A percentile compares a stretch with the other conserved stretches of the same genome.
These are phyloP conservation scores for Zhuqinia jingwanae DNA, from an alignment of 2,888 invertebrate species.

Conservation along the genomic window DNA sequence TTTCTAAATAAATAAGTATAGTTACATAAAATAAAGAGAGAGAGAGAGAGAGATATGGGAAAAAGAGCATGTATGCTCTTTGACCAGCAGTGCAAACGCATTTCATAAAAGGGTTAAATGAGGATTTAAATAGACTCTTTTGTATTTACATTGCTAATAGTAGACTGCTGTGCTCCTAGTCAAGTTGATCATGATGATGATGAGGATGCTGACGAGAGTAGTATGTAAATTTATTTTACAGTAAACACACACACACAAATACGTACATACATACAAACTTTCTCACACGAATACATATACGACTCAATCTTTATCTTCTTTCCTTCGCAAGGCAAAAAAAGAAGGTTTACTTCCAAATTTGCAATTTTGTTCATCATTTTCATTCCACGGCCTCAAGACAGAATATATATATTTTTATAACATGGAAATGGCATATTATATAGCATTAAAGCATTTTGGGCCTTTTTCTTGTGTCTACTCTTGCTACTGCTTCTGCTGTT, in stretches of 20 bases:
- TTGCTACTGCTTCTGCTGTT: no score
- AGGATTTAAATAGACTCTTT: conserved; percentile 11
- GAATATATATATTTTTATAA: no score
- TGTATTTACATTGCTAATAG: conserved; percentile 22
- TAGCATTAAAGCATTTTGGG: no score
- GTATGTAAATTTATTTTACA: conserved; percentile 42
- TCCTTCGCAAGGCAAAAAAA: background rate
- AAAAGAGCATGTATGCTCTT: conserved; percentile 33
- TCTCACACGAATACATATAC: no score
- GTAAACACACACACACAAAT: background rate
- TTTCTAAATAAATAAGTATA: no score
- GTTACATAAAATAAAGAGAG: conserved; percentile 9
- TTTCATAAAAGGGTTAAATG: conserved; percentile 29
- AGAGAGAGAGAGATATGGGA: background rate
- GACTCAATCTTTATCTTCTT: background rate
- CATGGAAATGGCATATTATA: no score
- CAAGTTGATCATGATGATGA: background rate
- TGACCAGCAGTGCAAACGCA: conserved; percentile 51
- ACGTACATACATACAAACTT: background rate
- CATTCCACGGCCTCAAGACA: background rate
- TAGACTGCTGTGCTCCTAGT: background rate
- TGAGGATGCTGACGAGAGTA: conserved; percentile 4
- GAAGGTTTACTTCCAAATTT: conserved; percentile 45
- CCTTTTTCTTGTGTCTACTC: no score
- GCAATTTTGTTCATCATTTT: conserved; percentile 34